These are phyloP conservation scores for Mastomys natalensis DNA, from an alignment of 2,113 vertebrate species.

Conservation along the genomic window DNA sequence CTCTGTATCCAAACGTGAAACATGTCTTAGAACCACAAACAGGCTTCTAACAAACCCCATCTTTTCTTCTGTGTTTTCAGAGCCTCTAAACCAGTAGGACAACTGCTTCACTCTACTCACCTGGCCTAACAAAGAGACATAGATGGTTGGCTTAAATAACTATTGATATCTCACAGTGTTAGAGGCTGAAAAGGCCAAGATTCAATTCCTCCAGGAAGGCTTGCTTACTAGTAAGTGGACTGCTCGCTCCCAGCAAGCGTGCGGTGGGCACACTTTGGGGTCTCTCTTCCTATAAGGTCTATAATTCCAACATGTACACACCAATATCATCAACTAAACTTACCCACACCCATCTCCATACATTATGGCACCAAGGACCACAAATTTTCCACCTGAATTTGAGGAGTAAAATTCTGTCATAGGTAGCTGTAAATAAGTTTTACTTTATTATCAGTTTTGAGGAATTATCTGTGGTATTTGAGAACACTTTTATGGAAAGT, in stretches of 20 bases:
- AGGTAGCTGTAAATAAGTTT: background rate
- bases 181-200: background rate
- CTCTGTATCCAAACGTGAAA: background rate
- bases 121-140: background rate
- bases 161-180: background rate
- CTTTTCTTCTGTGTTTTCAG: background rate
- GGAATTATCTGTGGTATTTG: background rate
- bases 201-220: background rate
- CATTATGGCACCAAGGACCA: background rate
- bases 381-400: background rate
- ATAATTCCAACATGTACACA: background rate
- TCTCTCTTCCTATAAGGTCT: background rate
- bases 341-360: background rate
- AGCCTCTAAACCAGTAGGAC: background rate
- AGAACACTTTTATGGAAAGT: too few relatives aligned
- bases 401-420: background rate
- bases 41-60: background rate
- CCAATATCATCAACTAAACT: background rate
- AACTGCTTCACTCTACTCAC: background rate
- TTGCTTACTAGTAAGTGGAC: background rate
- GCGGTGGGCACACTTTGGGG: background rate
- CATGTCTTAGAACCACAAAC: background rate
- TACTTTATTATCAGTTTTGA: background rate
- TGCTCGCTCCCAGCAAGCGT: background rate
- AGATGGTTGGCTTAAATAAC: background rate